Percentiles rank a stretch among this genome's conserved stretches.
phyloP scores from a whole-genome alignment of 2,113 vertebrate genomes.

The Varanus salvator region DNA sequence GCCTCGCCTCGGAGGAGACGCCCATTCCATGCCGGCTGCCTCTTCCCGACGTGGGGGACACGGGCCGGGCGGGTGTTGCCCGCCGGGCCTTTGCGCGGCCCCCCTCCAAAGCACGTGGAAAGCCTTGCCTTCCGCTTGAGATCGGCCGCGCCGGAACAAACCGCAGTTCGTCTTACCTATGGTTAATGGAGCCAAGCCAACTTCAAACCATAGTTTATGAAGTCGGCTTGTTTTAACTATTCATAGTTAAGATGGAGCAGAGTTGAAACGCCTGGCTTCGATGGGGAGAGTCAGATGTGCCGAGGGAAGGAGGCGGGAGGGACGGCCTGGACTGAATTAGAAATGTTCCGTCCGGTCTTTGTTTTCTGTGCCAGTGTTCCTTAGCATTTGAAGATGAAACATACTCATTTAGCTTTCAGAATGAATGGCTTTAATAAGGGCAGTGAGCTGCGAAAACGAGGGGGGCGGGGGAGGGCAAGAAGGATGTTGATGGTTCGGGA shows the following conservation, averaged over 20 bases:
- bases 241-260: background rate
- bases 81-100: too few species aligned
- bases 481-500: slow-evolving; percentile 81
- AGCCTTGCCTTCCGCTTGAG: background rate
- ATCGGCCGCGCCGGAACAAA: background rate
- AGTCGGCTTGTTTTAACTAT: background rate
- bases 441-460: slow-evolving; percentile 76
- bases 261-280: background rate
- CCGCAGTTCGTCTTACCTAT: background rate
- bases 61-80: background rate
- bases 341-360: slow-evolving; percentile 70
- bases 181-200: background rate
- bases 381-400: slow-evolving; percentile 81
- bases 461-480: slow-evolving; percentile 71
- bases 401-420: slow-evolving; percentile 88
- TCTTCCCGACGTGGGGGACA: background rate
- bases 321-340: slow-evolving; percentile 72
- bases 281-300: background rate
- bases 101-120: too few species aligned
- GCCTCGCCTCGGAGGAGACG: background rate
- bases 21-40: background rate
- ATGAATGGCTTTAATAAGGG: slow-evolving; percentile 95
- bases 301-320: slow-evolving; percentile 37
- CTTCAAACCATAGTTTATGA: background rate
- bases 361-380: slow-evolving; percentile 75